Evolutionary conservation across 2,888 invertebrate genomes (phyloP), one percentile per base, ranked within the genome.

Genomic region (Ichneumoninae sp.): DNA sequence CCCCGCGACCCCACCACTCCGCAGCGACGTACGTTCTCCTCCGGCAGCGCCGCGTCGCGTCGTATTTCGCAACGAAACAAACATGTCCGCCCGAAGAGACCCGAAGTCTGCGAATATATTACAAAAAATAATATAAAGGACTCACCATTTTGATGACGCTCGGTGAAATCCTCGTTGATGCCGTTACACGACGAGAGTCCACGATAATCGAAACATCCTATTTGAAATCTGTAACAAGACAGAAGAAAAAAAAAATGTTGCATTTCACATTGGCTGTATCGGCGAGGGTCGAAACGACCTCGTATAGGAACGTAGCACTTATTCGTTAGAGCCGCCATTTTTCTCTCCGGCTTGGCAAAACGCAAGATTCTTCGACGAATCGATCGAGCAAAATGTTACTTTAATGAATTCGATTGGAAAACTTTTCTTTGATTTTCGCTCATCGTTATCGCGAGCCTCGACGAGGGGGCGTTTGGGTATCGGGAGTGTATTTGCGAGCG

Each of bases 221-320:
- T 69, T 75, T 68, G 82, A 79, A 76, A 88, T 89, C 91, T 92
- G 91, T 66, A 92, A 92, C 83, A 83, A 89, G 40, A 86, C 6
- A 84, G 77, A 50, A 80, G 87, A 90, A 87, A 89, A 86, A 86
- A 88, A 89, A 86, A 87, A 88, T 50, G 85, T 82, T 84, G 78
- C 54, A 82, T 78, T 54, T 33, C 30, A 33, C 63, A 63, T 63
- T 8, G 63, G 26, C 7, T 33, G 10, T 33, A n/a, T 52, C 3
- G 30, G n/a, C 16, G 63, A 63, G 1, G 60, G 16, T n/a, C 13
- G 16, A 16, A 16, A 30, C 16, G 30, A 33, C 63, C 63, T 63
- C 63, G 3, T 19, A 33, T n/a, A 33, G 16, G 30, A 26, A 30
- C 63, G 16, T 47, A 47, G 44, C 63, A 63, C 63, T 63, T 16